Percentiles rank a stretch among this genome's conserved stretches.
Evolutionary conservation across 2,113 vertebrate species (phyloP).

Genomic region (Ellobius talpinus): DNA sequence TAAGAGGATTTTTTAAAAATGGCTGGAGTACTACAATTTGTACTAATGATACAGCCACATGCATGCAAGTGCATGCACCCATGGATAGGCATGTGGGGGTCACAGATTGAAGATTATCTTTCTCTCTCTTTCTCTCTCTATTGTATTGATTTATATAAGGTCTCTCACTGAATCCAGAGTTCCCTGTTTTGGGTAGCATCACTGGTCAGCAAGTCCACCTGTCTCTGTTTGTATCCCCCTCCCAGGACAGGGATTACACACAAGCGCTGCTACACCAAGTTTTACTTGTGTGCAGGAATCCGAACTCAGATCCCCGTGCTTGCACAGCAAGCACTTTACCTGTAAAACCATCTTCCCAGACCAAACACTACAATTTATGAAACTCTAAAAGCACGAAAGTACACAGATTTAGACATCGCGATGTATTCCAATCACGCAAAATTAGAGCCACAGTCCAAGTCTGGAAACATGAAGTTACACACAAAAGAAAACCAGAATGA

Average conservation of each 20-base stretch:
- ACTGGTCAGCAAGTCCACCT: background rate
- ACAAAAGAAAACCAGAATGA: background rate
- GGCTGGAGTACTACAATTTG: background rate
- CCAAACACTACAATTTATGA: background rate
- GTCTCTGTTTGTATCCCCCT: background rate
- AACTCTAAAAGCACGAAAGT: conserved; percentile 5
- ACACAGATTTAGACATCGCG: background rate
- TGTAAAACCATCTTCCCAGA: background rate
- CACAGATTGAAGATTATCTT: no score
- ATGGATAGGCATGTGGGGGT: background rate
- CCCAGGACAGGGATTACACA: background rate
- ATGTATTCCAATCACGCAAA: background rate
- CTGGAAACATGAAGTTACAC: background rate
- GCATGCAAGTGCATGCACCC: background rate
- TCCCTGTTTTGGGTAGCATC: background rate
- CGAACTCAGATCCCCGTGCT: background rate
- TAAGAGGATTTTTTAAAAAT: background rate
- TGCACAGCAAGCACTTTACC: no score
- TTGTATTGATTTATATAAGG: background rate
- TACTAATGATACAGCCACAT: background rate
- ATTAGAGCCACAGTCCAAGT: background rate
- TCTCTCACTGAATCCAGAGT: background rate
- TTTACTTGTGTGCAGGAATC: background rate
- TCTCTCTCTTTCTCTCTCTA: background rate
- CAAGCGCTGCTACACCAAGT: background rate